phyloP scores from a whole-genome alignment of 2,888 invertebrate genomes.

The Zonitis immaculata region DNA sequence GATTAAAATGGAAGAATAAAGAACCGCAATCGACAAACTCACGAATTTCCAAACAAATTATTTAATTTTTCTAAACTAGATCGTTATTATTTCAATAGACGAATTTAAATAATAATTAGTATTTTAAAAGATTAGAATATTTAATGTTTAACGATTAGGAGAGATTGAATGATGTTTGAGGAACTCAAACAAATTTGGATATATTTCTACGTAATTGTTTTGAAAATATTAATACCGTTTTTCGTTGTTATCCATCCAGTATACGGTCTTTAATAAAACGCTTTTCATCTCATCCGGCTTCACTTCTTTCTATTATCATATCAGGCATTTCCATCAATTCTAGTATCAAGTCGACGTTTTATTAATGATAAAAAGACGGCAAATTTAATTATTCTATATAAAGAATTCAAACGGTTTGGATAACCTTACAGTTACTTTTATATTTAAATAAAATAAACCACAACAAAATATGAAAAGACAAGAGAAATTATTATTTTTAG shows the following conservation, averaged over 20 bases:
- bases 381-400: conserved; percentile 3
- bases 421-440: background rate
- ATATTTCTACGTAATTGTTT: conserved; percentile 17
- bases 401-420: background rate
- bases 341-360: background rate
- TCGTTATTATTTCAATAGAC: no score
- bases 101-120: no score
- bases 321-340: background rate
- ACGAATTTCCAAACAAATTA: no score
- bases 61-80: no score
- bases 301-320: background rate
- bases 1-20: background rate
- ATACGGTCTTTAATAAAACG: conserved; percentile 11
- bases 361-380: conserved; percentile 9
- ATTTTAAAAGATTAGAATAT: no score
- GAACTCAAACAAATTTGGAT: background rate
- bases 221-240: conserved; percentile 19
- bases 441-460: background rate
- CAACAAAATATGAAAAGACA: no score
- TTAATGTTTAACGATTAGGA: no score
- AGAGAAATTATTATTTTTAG: background rate
- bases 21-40: no score
- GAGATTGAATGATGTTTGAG: no score
- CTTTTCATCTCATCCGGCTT: conserved; percentile 10
- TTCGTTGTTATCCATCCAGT: conserved; percentile 13